Evolutionary conservation across 2,113 vertebrate genomes (phyloP), one percentile per base, ranked within the genome.

Genomic region (Marcusenius ussheri): DNA sequence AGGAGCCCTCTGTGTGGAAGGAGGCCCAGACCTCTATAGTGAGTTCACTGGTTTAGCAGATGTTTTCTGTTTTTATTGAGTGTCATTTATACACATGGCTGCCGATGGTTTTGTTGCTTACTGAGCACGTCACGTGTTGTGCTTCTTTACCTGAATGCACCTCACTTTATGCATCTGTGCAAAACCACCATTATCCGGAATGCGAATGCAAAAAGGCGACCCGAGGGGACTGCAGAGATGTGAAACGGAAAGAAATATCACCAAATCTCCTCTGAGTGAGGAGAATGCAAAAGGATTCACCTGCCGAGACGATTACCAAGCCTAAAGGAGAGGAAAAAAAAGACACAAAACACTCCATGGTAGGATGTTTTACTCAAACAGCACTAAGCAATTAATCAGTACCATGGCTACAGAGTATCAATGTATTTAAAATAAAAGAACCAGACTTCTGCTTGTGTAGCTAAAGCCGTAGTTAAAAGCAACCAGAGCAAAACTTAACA

Each of bases 341-440:
- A 13, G 62, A 53, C 49, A 31, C 6, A 7, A 15, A 27, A 89
- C 62, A 31, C 70, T 89, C 31, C 19, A 11, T 56, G 21, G 90
- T 88, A 89, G 83, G 88, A 83, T 70, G 51, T 91, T 92, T 93
- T 93, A 93, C 92, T 93, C 89, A 91, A 93, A 66, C 91, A 89
- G 85, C 90, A 92, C 86, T 88, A 91, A 90, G 87, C 74, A n/a
- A 58, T 35, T 90, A 87, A 77, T 91, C 62, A 53, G 74, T 86
- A 58, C 56, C 49, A 89, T 17, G 21, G 77, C 42, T 88, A 80
- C 51, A 91, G 88, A 90, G 42, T 50, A 50, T 85, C 83, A 45
- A 39, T n/a, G 31, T 83, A 49, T 53, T 39, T 35, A 39, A 53
- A 53, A 24, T 10, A 89, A 91, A 90, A 8, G 89, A 90, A 88